Percentiles rank a stretch among this genome's conserved stretches.
Evolutionary conservation across 2,797 vertebrate genomes (phyloP).

Genomic region (Peromyscus attwateri): DNA sequence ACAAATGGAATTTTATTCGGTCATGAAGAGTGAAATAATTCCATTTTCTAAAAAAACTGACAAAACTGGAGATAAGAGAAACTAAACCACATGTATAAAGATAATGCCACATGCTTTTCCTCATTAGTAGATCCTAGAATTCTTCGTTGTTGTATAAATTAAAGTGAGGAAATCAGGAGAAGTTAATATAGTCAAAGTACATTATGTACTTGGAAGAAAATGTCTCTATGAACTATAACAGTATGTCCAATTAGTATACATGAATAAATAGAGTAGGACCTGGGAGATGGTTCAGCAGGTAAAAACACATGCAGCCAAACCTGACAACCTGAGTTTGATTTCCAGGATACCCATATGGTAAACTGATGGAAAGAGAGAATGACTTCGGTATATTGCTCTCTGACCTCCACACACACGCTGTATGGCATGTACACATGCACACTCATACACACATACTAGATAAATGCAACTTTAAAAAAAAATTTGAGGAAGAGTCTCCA

Average conservation of each 20-base stretch:
- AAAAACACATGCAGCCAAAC: not conserved
- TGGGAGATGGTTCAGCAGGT: not conserved
- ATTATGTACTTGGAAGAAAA: not conserved
- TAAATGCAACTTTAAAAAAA: not conserved
- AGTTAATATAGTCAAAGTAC: not conserved
- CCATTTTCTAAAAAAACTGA: not conserved
- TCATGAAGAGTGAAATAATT: not conserved
- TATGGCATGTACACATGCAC: not conserved
- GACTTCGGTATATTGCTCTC: not conserved
- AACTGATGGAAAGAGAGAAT: not conserved
- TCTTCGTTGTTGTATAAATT: not conserved
- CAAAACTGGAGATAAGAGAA: not conserved
- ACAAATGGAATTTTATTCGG: not conserved
- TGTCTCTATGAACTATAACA: not conserved
- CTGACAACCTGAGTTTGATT: not conserved
- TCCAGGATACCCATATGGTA: not conserved
- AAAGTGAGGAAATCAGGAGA: not conserved
- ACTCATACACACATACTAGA: not conserved
- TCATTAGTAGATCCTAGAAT: not conserved
- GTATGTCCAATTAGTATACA: not conserved
- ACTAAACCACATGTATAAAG: not conserved
- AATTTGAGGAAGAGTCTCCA: not conserved
- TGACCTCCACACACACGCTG: not conserved
- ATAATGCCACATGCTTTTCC: not conserved
- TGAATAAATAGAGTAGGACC: not conserved